Evolutionary conservation across 2,888 invertebrate genomes (phyloP), one percentile per base, ranked within the genome.

Genomic region (Petrophora chlorosata): DNA sequence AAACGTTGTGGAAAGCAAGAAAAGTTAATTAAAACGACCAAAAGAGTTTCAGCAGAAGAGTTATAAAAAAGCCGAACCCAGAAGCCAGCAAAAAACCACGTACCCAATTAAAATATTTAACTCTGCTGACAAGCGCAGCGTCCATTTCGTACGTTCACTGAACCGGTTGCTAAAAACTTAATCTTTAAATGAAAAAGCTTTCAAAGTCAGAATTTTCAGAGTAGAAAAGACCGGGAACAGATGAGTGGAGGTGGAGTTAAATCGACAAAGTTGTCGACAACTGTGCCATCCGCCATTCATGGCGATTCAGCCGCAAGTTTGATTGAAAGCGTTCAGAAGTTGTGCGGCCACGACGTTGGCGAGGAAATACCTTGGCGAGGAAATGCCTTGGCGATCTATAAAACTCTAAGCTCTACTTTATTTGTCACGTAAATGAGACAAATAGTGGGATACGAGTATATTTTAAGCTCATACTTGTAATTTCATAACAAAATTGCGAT

Each of bases 321-420:
- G 70, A 83, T 85, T 80, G 76, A 74, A 80, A 76, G 73, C 80
- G 77, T 81, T 81, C 76, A 73, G 69, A 85, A 85, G 75, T 85
- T 80, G 53, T 62, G 68, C 74, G 67, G 67, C 61, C 56, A 44
- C 53, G 41, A 51, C 54, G 53, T 52, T 53, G 39, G 51, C 55
- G 23, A 50, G 51, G 48, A 32, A 50, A 51, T 48, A 26, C 35
- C 23, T 25, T 32, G 19, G 12, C n/a, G n/a, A n/a, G n/a, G n/a
- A n/a, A n/a, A n/a, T n/a, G n/a, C n/a, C n/a, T n/a, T n/a, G n/a
- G n/a, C n/a, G n/a, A n/a, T n/a, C n/a, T n/a, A n/a, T n/a, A n/a
- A n/a, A n/a, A n/a, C n/a, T n/a, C n/a, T n/a, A n/a, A n/a, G n/a
- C n/a, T n/a, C n/a, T n/a, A n/a, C n/a, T n/a, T n/a, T n/a, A n/a